Evolutionary conservation across 2,797 vertebrate genomes (phyloP).

Genomic region (Hypotaenidia okinawae): DNA sequence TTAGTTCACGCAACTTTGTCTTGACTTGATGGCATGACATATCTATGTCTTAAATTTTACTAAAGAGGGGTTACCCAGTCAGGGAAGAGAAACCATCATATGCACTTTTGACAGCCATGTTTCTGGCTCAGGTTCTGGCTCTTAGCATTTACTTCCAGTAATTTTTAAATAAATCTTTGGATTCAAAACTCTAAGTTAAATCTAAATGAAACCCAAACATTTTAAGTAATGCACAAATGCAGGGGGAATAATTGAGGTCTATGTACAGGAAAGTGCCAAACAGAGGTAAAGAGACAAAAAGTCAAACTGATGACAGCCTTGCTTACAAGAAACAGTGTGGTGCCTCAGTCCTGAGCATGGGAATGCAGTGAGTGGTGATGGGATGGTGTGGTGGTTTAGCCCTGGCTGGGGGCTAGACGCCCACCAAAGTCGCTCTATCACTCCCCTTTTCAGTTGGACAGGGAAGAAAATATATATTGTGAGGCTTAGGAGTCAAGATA

Average conservation of each 20-base stretch:
- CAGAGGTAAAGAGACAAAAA: neutral
- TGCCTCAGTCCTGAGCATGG: neutral
- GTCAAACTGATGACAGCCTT: neutral
- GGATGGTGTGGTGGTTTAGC: too few species aligned
- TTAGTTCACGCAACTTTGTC: neutral
- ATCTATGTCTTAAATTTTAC: neutral
- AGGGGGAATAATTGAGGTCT: neutral
- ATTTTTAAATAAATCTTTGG: neutral
- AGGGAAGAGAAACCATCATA: neutral
- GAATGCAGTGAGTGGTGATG: neutral
- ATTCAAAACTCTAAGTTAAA: neutral
- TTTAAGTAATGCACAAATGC: neutral
- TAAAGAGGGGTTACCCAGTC: neutral
- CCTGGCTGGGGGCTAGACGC: too few species aligned
- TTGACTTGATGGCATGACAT: neutral
- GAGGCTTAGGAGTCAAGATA: too few species aligned
- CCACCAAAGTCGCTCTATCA: too few species aligned
- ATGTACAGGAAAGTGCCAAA: neutral
- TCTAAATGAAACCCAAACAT: neutral
- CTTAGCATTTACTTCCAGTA: neutral
- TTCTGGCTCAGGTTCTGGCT: neutral
- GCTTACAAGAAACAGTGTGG: neutral
- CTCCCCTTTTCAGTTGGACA: too few species aligned
- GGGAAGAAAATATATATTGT: too few species aligned
- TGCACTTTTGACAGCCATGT: neutral